Base-by-base conservation (phyloP, 2,797 vertebrate species). In the Anniella stebbinsi region DNA sequence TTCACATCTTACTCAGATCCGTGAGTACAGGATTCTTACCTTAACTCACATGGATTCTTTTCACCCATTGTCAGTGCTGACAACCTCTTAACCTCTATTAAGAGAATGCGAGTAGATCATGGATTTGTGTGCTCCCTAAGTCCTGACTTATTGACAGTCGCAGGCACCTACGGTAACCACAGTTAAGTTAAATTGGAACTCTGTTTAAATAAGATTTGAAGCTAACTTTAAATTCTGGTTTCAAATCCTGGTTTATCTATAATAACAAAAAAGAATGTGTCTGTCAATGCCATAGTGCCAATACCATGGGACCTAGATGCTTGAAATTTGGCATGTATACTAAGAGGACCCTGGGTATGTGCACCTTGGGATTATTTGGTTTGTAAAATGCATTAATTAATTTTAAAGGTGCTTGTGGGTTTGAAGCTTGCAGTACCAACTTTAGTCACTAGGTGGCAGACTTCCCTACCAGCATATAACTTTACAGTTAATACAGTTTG, bases 1-100 rank as follows among this genome's bases (percentile, higher is more conserved):
- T 95, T 91, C 70, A 86, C 33, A 77, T 92, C 72, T 70, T 86
- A 82, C 48, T 89, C 93, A 72, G 93, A 93, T 91, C 86, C 28
- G 57, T 82, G 57, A 0, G 1, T 80, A 87, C 80, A 57, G 87
- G 76, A 25, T 93, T 95, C 30, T 36, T 93, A 28, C 57, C 48
- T 76, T 83, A 36, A 48, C 70, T 69, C 2, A 2, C 2, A 45
- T 28, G 7, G 13, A 73, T 30, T 2, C n/a, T 11, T 28, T 28
- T 7, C 6, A 38, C 48, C 23, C 80, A n/a, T 38, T 69, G 45
- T 48, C n/a, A 25, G 11, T 51, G 6, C 11, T 38, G 76, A 54
- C 21, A 54, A 41, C 38, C 12, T 33, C 36, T 87, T 69, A 51
- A 54, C 11, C 17, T 51, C 75, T 48, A 18, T 67, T 78, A 87